These are phyloP conservation scores for Notothenia rossii DNA, from an alignment of 2,113 vertebrate species.

Conservation along the genomic window DNA sequence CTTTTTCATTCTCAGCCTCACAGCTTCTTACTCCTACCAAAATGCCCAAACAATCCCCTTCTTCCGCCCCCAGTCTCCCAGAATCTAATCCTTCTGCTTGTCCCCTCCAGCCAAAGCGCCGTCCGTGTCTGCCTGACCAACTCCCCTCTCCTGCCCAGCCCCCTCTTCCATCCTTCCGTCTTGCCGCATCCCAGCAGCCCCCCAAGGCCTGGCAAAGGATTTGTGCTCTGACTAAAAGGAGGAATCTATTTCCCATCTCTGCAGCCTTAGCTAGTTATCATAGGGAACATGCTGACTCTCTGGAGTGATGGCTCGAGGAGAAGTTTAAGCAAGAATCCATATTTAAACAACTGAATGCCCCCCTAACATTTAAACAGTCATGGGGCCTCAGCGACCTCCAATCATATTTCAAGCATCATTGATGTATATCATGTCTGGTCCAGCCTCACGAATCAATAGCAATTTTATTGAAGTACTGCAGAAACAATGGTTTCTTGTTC, in stretches of 20 bases:
- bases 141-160: constrained; percentile 66
- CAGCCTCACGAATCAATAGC: neutral
- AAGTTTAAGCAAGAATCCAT: constrained; percentile 83
- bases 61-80: constrained; percentile 74
- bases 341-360: constrained; percentile 84
- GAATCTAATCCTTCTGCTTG: constrained; percentile 78
- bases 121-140: constrained; percentile 77
- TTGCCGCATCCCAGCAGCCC: constrained; percentile 70
- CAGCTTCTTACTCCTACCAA: constrained; percentile 65
- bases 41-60: constrained; percentile 72
- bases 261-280: constrained; percentile 75
- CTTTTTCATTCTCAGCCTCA: constrained; percentile 58
- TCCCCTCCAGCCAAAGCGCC: constrained; percentile 74
- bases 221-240: constrained; percentile 75
- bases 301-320: constrained; percentile 80
- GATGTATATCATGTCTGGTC: constrained; percentile 38
- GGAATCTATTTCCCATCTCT: constrained; percentile 78
- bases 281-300: constrained; percentile 81
- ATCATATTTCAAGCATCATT: constrained; percentile 49
- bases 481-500: neutral
- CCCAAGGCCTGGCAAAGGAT: constrained; percentile 76
- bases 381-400: constrained; percentile 44
- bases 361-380: constrained; percentile 66
- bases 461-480: constrained; percentile 47
- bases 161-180: constrained; percentile 65